Percentiles rank a stretch among this genome's conserved stretches.
These are phyloP conservation scores for Eupsilia transversa DNA, from an alignment of 2,888 invertebrate genomes.

Conservation along the genomic window DNA sequence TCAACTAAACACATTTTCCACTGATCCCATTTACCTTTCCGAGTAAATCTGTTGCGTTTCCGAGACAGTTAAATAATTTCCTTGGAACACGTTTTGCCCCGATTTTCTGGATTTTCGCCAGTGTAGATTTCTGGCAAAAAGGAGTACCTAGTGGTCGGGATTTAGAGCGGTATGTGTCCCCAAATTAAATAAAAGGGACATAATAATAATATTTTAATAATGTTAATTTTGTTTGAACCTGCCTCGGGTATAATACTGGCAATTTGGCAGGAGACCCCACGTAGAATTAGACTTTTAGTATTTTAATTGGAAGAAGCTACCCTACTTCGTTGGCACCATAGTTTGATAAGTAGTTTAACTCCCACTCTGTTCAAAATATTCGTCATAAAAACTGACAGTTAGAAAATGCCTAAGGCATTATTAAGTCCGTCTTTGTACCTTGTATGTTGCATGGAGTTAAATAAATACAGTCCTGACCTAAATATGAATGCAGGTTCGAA, in stretches of 20 bases:
- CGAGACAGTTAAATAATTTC: not conserved
- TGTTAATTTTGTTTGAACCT: constrained; percentile 12
- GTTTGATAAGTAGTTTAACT: not conserved
- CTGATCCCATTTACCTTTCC: not conserved
- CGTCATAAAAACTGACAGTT: not conserved
- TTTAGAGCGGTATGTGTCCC: not conserved
- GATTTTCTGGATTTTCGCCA: not conserved
- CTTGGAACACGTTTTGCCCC: not conserved
- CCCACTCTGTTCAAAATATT: not conserved
- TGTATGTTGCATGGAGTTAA: not conserved
- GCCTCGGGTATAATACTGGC: not conserved
- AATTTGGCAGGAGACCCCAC: constrained; percentile 21
- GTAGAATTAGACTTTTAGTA: constrained; percentile 6
- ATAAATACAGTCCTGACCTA: not conserved
- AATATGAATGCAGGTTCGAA: constrained; percentile 77
- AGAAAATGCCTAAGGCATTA: not conserved
- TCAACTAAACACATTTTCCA: not conserved
- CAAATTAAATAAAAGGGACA: constrained; percentile 3
- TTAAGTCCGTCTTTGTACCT: not conserved
- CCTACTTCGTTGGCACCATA: constrained; percentile 21
- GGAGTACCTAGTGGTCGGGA: not conserved
- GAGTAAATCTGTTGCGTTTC: not conserved
- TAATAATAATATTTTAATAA: constrained; percentile 1
- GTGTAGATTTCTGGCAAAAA: not conserved
- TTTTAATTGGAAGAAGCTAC: constrained; percentile 10